phyloP scores from a whole-genome alignment of 2,888 invertebrate species.

The Drosophila neotestacea region DNA sequence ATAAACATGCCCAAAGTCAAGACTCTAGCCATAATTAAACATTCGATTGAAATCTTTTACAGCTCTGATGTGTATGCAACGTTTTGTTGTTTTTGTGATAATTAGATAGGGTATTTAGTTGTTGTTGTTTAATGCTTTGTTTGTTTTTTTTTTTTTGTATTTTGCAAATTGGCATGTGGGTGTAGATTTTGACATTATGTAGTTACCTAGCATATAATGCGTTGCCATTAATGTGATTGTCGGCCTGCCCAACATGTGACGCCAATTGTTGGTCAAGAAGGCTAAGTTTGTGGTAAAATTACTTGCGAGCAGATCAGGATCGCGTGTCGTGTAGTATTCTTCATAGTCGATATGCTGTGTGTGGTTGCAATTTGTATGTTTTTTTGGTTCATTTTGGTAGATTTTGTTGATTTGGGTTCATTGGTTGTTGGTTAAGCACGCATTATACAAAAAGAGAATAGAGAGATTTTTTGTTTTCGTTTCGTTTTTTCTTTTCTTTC shows the following conservation, averaged over 20 bases:
- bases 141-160: conserved; percentile 13
- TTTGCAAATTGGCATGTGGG: background rate
- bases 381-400: conserved; percentile 13
- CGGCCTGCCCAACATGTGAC: conserved; percentile 97
- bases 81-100: conserved; percentile 28
- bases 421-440: conserved; percentile 40
- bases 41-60: too few relatives aligned
- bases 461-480: conserved; percentile 22
- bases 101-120: background rate
- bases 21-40: too few relatives aligned
- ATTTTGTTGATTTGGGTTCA: conserved; percentile 8
- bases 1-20: too few relatives aligned
- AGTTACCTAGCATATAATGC: conserved; percentile 93
- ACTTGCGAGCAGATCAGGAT: conserved; percentile 97
- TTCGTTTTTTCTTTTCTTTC: background rate
- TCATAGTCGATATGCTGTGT: conserved; percentile 94
- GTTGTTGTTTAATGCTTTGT: conserved; percentile 12
- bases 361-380: conserved; percentile 22
- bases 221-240: conserved; percentile 95
- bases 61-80: conserved; percentile 4
- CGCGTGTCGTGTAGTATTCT: conserved; percentile 98
- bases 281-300: conserved; percentile 97
- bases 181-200: conserved; percentile 49
- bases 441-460: conserved; percentile 57
- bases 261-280: conserved; percentile 98